These are phyloP conservation scores for Python bivittatus DNA, from an alignment of 2,113 vertebrate genomes.

Conservation along the genomic window DNA sequence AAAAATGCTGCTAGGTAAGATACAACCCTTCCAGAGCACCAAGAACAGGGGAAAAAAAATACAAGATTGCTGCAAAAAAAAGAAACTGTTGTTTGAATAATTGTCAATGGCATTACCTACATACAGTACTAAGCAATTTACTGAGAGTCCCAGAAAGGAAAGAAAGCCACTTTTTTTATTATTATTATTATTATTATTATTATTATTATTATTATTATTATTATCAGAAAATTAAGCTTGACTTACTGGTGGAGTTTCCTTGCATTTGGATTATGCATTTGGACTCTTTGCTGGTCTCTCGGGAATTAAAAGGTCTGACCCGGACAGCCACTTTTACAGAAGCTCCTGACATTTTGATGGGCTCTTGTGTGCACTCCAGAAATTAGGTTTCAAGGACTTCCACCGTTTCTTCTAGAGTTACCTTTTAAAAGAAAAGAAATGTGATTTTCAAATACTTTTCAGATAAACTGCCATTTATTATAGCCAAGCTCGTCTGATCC, in stretches of 20 bases:
- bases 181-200: too few relatives aligned
- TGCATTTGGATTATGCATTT: constrained; percentile 99
- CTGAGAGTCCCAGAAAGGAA: neutral
- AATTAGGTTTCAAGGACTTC: neutral
- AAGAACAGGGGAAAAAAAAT: neutral
- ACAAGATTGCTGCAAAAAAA: neutral
- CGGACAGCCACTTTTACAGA: constrained; percentile 98
- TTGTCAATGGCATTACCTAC: neutral
- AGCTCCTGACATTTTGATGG: constrained; percentile 89
- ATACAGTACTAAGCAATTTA: neutral
- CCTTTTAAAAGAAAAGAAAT: constrained; percentile 46
- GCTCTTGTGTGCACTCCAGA: constrained; percentile 28
- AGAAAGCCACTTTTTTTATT: neutral
- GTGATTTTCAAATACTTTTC: constrained; percentile 13
- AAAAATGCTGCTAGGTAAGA: neutral
- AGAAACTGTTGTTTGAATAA: neutral
- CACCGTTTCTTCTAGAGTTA: constrained; percentile 32
- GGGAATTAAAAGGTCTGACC: constrained; percentile 95
- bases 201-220: too few relatives aligned
- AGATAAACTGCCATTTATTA: neutral
- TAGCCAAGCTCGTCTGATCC: neutral
- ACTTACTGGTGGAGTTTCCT: constrained; percentile 98
- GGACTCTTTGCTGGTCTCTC: constrained; percentile 94
- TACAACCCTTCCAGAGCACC: constrained; percentile 6
- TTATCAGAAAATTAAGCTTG: neutral